phyloP scores from a whole-genome alignment of 2,888 invertebrate genomes.

The Pardosa pseudoannulata region DNA sequence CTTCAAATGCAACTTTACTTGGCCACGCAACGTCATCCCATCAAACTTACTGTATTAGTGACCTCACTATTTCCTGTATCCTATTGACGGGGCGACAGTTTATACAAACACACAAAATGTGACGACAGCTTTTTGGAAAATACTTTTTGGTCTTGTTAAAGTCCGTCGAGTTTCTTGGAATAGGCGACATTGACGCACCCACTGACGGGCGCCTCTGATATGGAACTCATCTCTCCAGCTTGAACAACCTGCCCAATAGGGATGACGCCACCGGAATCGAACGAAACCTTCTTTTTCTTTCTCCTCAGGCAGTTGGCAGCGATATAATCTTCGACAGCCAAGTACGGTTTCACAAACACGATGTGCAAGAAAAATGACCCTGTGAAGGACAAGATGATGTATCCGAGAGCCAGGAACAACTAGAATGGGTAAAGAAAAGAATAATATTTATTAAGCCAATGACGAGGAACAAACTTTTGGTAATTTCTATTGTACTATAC shows the following conservation, averaged over 20 bases:
- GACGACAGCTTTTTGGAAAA: too few species aligned
- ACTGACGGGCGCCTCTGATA: neutral
- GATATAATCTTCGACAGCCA: slow-evolving; percentile 28
- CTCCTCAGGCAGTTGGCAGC: slow-evolving; percentile 13
- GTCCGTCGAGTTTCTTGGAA: slow-evolving; percentile 29
- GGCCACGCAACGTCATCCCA: too few species aligned
- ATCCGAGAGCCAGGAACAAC: slow-evolving; percentile 43
- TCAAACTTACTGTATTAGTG: too few species aligned
- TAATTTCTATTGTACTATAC: too few species aligned
- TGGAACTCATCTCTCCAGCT: neutral
- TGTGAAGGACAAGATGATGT: slow-evolving; percentile 25
- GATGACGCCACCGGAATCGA: slow-evolving; percentile 2
- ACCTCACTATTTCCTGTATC: too few species aligned
- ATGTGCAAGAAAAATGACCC: slow-evolving; percentile 31
- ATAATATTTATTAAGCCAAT: too few species aligned
- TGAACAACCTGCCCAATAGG: neutral
- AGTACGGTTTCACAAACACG: slow-evolving; percentile 44
- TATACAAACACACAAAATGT: too few species aligned
- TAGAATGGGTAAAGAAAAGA: too few species aligned
- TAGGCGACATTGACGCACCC: slow-evolving; percentile 39
- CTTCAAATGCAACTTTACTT: too few species aligned
- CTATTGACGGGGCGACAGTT: too few species aligned
- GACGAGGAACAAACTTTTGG: too few species aligned
- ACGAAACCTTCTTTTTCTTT: slow-evolving; percentile 35
- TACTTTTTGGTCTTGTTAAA: too few species aligned